Percentiles rank a stretch among this genome's conserved stretches.
Conservation (phyloP, 2,888 invertebrate species). For the Brenthis ino region DNA sequence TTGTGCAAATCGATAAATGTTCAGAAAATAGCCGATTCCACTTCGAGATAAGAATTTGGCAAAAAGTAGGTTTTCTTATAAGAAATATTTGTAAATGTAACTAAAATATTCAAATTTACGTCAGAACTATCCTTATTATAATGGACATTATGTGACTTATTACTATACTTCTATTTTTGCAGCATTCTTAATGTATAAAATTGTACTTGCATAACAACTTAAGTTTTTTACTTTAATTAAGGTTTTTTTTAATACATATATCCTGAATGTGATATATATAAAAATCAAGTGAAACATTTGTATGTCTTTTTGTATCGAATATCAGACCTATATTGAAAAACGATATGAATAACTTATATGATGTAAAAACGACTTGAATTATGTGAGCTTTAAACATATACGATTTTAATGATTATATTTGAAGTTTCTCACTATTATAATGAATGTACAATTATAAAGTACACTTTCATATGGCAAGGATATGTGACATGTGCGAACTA, state of each 20-base stretch:
- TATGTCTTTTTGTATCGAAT: conserved; percentile 5
- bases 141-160: conserved; percentile 40
- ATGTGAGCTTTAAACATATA: neutral
- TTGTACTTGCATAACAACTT: conserved; percentile 32
- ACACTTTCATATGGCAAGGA: too few species aligned
- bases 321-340: conserved; percentile 2
- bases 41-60: conserved; percentile 29
- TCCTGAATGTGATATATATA: neutral
- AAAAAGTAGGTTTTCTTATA: conserved; percentile 20
- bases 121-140: conserved; percentile 38
- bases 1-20: conserved; percentile 31
- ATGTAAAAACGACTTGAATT: conserved; percentile 4
- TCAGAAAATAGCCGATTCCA: conserved; percentile 41
- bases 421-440: too few species aligned
- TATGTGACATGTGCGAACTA: too few species aligned
- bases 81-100: conserved; percentile 36
- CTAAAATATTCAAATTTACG: conserved; percentile 43
- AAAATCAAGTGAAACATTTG: conserved; percentile 3
- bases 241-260: neutral
- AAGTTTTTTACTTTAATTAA: neutral
- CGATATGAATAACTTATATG: neutral
- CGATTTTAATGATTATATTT: too few species aligned
- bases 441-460: too few species aligned
- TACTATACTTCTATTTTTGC: conserved; percentile 12
- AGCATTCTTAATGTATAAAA: conserved; percentile 12